Percentiles rank a stretch among this genome's conserved stretches.
phyloP scores from a whole-genome alignment of 2,797 vertebrate genomes.

The Cynodonichthys magdalenae region DNA sequence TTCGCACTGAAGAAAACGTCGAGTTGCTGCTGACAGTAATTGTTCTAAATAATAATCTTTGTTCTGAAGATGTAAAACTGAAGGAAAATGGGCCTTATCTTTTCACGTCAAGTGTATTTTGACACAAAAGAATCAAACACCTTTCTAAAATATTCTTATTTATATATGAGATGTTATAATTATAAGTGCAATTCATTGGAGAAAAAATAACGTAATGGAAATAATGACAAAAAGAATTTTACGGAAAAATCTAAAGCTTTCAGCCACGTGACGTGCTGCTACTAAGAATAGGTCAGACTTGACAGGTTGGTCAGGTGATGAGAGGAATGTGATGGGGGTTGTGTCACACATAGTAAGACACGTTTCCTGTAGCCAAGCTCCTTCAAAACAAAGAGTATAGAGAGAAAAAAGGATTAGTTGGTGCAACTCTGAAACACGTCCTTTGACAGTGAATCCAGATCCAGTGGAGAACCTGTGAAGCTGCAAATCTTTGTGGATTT shows the following conservation, averaged over 20 bases:
- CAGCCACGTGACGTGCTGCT: constrained; percentile 25
- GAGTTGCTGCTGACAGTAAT: too few relatives aligned
- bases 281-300: constrained; percentile 44
- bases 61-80: too few relatives aligned
- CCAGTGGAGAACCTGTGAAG: neutral
- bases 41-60: too few relatives aligned
- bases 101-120: too few relatives aligned
- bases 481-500: constrained; percentile 1
- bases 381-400: constrained; percentile 6
- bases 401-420: neutral
- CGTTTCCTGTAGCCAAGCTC: constrained; percentile 1
- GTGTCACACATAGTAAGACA: neutral
- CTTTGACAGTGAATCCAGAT: neutral
- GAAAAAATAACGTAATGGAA: too few relatives aligned
- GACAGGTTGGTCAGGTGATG: constrained; percentile 10
- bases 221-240: neutral
- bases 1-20: too few relatives aligned
- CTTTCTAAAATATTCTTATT: too few relatives aligned
- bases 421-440: neutral
- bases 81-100: too few relatives aligned
- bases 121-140: too few relatives aligned
- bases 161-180: too few relatives aligned
- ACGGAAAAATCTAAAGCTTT: constrained; percentile 1
- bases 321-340: constrained; percentile 31
- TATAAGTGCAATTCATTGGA: too few relatives aligned